Evolutionary conservation across 2,797 vertebrate genomes (phyloP).

Genomic region (Steatocranus sp.): DNA sequence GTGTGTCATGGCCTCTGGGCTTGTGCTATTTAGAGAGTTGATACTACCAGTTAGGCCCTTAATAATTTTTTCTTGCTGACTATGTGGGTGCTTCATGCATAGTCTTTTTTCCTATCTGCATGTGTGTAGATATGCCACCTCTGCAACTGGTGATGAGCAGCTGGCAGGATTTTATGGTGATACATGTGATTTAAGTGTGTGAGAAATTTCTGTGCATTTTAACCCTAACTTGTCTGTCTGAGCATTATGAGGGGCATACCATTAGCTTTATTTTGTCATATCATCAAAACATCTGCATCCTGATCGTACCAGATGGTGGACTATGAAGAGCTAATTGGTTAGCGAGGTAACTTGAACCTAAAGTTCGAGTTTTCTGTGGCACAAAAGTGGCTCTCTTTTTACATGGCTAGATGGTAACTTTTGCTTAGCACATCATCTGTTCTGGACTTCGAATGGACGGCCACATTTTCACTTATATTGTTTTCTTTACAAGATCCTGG

Average conservation of each 20-base stretch:
- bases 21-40: background rate
- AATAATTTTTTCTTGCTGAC: background rate
- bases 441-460: background rate
- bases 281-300: background rate
- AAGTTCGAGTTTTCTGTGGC: background rate
- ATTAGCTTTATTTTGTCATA: background rate
- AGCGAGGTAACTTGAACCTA: background rate
- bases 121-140: background rate
- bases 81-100: background rate
- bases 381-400: background rate
- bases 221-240: background rate
- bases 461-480: background rate
- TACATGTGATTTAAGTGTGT: background rate
- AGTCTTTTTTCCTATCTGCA: background rate
- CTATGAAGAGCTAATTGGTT: background rate
- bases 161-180: conserved; percentile 9
- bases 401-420: background rate
- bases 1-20: background rate
- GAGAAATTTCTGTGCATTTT: background rate
- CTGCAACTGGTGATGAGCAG: conserved; percentile 35
- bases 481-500: background rate
- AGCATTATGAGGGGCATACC: rapidly evolving
- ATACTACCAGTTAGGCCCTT: background rate
- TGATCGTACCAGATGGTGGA: background rate
- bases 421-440: background rate